phyloP scores from a whole-genome alignment of 37 sponge, comb jelly and placozoan species.

The Trichoplax adhaerens region DNA sequence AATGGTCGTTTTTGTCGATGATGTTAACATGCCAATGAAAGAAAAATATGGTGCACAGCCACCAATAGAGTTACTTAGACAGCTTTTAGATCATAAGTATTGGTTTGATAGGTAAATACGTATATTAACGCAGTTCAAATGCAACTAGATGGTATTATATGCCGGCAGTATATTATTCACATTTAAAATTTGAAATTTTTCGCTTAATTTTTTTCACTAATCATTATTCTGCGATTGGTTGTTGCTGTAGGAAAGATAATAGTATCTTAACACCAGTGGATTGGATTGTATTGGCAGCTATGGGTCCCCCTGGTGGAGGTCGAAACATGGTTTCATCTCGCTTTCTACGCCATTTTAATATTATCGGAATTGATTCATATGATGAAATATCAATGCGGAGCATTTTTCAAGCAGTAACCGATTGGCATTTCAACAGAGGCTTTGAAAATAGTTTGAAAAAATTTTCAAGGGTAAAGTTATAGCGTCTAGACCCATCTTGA shows the following conservation, averaged over 20 bases:
- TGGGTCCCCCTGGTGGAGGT: conserved; percentile 98
- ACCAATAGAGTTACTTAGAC: too few species aligned
- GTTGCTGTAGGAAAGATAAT: neutral
- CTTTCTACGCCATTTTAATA: conserved; percentile 80
- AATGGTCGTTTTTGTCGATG: too few species aligned
- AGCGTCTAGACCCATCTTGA: too few species aligned
- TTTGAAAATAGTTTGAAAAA: conserved; percentile 83
- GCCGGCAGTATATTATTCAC: too few species aligned
- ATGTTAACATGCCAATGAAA: too few species aligned
- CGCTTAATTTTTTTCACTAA: too few species aligned
- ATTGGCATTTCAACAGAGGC: conserved; percentile 91
- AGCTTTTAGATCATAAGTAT: conserved; percentile 5
- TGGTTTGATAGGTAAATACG: neutral
- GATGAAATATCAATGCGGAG: conserved; percentile 84
- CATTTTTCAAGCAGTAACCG: conserved; percentile 81
- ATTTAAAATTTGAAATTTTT: too few species aligned
- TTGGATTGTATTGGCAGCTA: conserved; percentile 64
- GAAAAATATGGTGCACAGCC: too few species aligned
- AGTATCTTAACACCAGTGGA: neutral
- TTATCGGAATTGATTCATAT: conserved; percentile 89
- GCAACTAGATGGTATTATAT: too few species aligned
- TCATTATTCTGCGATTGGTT: neutral
- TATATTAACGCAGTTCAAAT: neutral
- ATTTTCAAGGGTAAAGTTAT: conserved; percentile 59
- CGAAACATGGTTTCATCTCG: conserved; percentile 77